Evolutionary conservation across 2,797 vertebrate genomes (phyloP), one percentile per base, ranked within the genome.

Genomic region (Falco rusticolus): DNA sequence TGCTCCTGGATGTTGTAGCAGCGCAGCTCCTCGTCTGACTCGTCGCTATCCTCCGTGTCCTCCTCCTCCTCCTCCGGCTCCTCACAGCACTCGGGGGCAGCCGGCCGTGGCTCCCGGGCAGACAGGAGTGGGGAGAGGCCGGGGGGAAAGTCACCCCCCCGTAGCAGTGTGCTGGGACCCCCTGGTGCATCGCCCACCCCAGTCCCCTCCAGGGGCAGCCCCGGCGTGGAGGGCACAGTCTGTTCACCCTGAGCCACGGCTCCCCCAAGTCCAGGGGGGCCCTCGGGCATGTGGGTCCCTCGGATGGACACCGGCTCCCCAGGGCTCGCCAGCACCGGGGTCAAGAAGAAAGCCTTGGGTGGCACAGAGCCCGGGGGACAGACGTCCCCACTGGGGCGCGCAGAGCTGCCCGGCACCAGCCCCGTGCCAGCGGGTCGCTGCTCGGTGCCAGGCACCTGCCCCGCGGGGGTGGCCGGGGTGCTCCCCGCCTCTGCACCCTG

Each of bases 1-100:
- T 98, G 98, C 77, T 99, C 99, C 97, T 98, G 99, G 86, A 99
- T 96, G 59, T 98, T 98, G 97, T 99, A 99, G 90, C 98, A 98
- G 81, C 99, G 98, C 5, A 99, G 98, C 65, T 99, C 98, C 85
- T 99, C 98, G 0, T 99, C 98, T 0, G 98, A 98, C 87, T 99
- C 99, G 1, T 98, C 98, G 5, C 98, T 99, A 93, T 98, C 98
- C 48, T 99, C 99, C 0, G 98, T 97, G 71, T 98, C 98, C 72
- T 99, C 98, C n/a, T 98, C 98, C n/a, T 99, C 98, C 64, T 99
- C 98, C 53, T 98, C 90, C 0, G 96, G 85, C 53, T 99, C 98
- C 3, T 97, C 97, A 10, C 87, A 95, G 61, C 87, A 97, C 83
- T 98, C 97, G 15, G 96, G 80, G 92, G 95, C 4, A 76, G 96